phyloP scores from a whole-genome alignment of 53 echinoderm and acorn worm genomes.

The Temnopleurus reevesii region DNA sequence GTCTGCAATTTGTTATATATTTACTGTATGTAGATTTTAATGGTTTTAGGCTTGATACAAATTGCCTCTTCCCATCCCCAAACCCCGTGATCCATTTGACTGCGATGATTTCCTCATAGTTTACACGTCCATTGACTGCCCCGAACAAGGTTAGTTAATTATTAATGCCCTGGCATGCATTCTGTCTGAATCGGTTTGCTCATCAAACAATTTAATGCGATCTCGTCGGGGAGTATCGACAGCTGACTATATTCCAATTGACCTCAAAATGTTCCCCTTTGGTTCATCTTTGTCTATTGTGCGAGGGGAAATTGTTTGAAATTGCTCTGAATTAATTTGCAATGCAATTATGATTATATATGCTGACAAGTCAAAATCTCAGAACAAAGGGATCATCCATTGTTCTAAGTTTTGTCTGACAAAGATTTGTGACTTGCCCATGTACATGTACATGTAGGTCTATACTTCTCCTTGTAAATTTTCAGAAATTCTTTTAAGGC shows the following conservation, averaged over 20 bases:
- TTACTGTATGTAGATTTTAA: not conserved
- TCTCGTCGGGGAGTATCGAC: conserved; percentile 9
- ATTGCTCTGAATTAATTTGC: not conserved
- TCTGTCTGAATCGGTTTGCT: conserved; percentile 25
- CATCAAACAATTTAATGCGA: conserved; percentile 8
- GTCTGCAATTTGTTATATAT: no score
- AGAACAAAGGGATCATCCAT: no score
- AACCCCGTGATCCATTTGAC: not conserved
- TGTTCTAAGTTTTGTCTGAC: no score
- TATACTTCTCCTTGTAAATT: not conserved
- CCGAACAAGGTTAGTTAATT: conserved; percentile 12
- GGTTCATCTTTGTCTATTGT: not conserved
- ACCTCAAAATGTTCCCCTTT: not conserved
- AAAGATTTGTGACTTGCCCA: no score
- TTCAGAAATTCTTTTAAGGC: no score
- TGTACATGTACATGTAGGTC: not conserved
- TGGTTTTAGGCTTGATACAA: not conserved
- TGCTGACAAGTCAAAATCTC: no score
- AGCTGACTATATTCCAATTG: not conserved
- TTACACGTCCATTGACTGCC: not conserved
- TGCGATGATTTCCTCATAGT: not conserved
- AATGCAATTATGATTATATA: no score
- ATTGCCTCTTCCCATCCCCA: not conserved
- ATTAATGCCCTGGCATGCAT: conserved; percentile 42
- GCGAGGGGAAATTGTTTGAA: not conserved